Percentiles rank a stretch among this genome's conserved stretches.
phyloP scores from a whole-genome alignment of 2,797 vertebrate genomes.

The Myoxocephalus aenaeus region DNA sequence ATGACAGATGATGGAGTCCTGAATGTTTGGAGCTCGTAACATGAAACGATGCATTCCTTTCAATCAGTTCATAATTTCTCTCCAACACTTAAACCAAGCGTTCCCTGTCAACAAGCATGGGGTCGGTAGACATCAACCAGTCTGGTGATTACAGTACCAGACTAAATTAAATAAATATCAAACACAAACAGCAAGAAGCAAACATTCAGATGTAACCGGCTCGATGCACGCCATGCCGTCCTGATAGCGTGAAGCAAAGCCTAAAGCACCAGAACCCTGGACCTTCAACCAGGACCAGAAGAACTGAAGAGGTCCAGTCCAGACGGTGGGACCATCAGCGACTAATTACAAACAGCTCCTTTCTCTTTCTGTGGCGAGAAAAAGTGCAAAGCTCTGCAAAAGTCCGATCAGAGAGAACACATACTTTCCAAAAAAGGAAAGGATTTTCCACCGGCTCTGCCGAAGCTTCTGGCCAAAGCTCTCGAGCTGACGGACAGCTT shows the following conservation, averaged over 20 bases:
- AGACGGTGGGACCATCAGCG: background rate
- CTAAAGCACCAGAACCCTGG: too few relatives aligned
- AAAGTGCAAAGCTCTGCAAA: too few relatives aligned
- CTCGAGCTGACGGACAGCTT: background rate
- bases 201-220: constrained; percentile 14
- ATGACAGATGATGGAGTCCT: constrained; percentile 57
- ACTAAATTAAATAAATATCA: constrained; percentile 34
- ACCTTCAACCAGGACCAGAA: too few relatives aligned
- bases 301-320: background rate
- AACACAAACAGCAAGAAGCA: constrained; percentile 52
- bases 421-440: too few relatives aligned
- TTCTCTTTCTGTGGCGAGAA: too few relatives aligned
- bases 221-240: constrained; percentile 40
- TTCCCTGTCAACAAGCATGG: too few relatives aligned
- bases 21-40: constrained; percentile 47
- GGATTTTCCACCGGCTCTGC: too few relatives aligned
- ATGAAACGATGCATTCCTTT: constrained; percentile 41
- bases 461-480: too few relatives aligned
- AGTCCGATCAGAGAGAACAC: too few relatives aligned
- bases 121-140: too few relatives aligned
- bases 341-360: background rate
- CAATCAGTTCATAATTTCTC: constrained; percentile 40
- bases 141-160: background rate
- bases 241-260: constrained; percentile 14
- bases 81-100: too few relatives aligned